A percentile compares a stretch with the other conserved stretches of the same genome.
Evolutionary conservation across 2,797 vertebrate genomes (phyloP).

Genomic region (Vireo griseus): DNA sequence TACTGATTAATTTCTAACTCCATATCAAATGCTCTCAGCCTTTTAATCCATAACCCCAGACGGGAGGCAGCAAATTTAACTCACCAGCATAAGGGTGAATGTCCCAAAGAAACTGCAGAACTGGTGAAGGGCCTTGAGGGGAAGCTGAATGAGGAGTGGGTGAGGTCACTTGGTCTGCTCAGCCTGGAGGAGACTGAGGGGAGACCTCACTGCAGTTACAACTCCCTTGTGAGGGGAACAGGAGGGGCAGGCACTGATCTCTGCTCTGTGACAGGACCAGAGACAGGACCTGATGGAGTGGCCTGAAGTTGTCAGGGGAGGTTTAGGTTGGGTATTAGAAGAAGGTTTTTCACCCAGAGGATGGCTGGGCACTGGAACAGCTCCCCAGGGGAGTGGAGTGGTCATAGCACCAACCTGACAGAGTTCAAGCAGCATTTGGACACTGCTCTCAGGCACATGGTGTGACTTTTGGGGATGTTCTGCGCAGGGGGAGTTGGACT

Average conservation of each 20-base stretch:
- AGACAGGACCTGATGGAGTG: fast-evolving
- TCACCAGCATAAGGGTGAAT: background rate
- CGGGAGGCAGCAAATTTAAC: background rate
- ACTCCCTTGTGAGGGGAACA: fast-evolving
- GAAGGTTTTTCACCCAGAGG: background rate
- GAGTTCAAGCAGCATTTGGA: background rate
- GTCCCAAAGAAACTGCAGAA: background rate
- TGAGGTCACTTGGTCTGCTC: background rate
- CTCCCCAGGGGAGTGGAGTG: fast-evolving
- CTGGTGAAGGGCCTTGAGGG: background rate
- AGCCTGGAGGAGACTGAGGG: background rate
- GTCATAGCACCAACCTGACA: fast-evolving
- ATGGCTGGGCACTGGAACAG: fast-evolving
- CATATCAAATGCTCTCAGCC: background rate
- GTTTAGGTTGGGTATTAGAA: fast-evolving
- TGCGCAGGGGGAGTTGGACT: background rate
- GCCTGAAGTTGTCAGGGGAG: background rate
- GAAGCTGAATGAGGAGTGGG: fast-evolving
- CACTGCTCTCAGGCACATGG: fast-evolving
- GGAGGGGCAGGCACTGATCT: background rate
- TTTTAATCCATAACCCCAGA: background rate
- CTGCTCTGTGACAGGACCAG: background rate
- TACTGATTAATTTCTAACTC: background rate
- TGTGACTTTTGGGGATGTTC: background rate
- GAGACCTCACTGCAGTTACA: fast-evolving